These are phyloP conservation scores for Osmerus mordax DNA, from an alignment of 2,113 vertebrate genomes.

Conservation along the genomic window DNA sequence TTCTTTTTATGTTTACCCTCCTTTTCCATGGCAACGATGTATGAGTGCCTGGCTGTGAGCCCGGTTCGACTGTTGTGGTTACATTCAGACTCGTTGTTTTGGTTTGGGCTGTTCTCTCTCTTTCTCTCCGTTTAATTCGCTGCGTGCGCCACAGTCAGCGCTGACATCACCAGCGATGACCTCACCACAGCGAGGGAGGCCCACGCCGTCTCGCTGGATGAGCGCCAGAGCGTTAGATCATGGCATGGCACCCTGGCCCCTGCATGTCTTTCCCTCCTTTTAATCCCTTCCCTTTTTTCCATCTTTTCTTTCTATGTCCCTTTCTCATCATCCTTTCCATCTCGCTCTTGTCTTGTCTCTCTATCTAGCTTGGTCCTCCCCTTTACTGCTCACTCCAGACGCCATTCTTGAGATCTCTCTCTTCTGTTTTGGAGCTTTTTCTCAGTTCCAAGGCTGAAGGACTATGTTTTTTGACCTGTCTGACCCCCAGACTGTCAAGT, in stretches of 20 bases:
- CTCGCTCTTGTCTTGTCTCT: slow-evolving; percentile 9
- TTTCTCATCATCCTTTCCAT: slow-evolving; percentile 31
- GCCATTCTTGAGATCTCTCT: neutral
- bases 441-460: neutral
- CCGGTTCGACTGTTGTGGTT: slow-evolving; percentile 88
- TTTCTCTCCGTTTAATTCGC: slow-evolving; percentile 64
- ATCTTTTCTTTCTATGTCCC: slow-evolving; percentile 27
- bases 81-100: slow-evolving; percentile 77
- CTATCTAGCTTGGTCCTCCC: slow-evolving; percentile 11
- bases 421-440: neutral
- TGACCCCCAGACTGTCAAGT: neutral
- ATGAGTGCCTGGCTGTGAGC: slow-evolving; percentile 82
- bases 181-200: slow-evolving; percentile 58
- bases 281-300: slow-evolving; percentile 1
- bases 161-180: slow-evolving; percentile 89
- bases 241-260: slow-evolving; percentile 73
- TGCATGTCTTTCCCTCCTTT: slow-evolving; percentile 27
- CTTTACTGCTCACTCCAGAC: neutral
- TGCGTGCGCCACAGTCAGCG: slow-evolving; percentile 81
- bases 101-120: slow-evolving; percentile 36
- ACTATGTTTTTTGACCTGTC: neutral
- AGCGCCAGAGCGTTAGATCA: slow-evolving; percentile 85
- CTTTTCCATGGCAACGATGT: slow-evolving; percentile 84
- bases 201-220: slow-evolving; percentile 48
- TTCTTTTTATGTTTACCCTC: slow-evolving; percentile 82